Base-by-base conservation (phyloP, 2,113 vertebrate species). In the Uropsilus gracilis region DNA sequence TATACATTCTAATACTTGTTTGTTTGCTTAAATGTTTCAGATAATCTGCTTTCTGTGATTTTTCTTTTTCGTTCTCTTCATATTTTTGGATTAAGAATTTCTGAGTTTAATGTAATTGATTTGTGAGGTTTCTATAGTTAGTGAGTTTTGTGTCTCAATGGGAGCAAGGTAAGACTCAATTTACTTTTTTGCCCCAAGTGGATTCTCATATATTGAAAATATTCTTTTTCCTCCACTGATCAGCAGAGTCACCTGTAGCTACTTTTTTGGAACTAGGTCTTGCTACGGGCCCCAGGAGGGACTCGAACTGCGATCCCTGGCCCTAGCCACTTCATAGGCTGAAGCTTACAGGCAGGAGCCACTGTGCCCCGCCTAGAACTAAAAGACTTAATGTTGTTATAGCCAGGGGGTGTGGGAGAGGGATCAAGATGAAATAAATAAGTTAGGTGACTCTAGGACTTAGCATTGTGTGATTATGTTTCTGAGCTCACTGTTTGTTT, bases 181-280 rank as follows among this genome's bases (percentile, higher is more conserved):
- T 86, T 63, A 72, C 53, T 32, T 55, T 73, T 66, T 80, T 77
- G 80, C 30, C 14, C 30, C n/a, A 72, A 71, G n/a, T 55, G 28
- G 37, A 81, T 55, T 91, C 39, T 64, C 16, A n/a, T 80, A 91
- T 94, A 71, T 73, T 95, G 53, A 94, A 82, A 94, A 86, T 63
- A 39, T 6, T 64, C 17, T 44, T 66, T 11, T 39, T 71, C 39
- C 11, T 46, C 8, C 42, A 57, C 22, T 24, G 68, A 37, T 81
- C 37, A 91, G 13, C 57, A 73, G 44, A 81, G 50, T 46, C 18
- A 39, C 10, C 30, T 91, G 17, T 80, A n/a, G n/a, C n/a, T n/a
- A n/a, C n/a, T n/a, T n/a, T n/a, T n/a, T n/a, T n/a, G n/a, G n/a
- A n/a, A n/a, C n/a, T n/a, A n/a, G n/a, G n/a, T n/a, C n/a, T n/a